These are phyloP conservation scores for Paramormyrops hopkinsi DNA, from an alignment of 2,797 vertebrate species.

Conservation along the genomic window DNA sequence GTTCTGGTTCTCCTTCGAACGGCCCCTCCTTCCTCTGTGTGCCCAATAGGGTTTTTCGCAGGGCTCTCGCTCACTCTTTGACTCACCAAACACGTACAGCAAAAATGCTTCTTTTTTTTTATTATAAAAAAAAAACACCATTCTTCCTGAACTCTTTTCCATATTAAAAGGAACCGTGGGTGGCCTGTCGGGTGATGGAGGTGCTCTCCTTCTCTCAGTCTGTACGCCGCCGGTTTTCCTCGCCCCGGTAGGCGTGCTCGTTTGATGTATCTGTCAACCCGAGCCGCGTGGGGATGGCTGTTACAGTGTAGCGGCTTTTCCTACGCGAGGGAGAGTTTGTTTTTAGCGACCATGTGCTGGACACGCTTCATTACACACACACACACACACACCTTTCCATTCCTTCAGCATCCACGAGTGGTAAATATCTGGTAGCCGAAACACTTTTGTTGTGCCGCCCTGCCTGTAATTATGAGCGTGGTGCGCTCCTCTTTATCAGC, in stretches of 20 bases:
- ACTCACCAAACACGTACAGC: neutral
- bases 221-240: neutral
- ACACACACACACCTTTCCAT: no score
- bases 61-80: neutral
- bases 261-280: conserved; percentile 13
- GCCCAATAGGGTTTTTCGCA: conserved; percentile 3
- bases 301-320: neutral
- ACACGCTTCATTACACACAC: neutral
- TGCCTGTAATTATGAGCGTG: conserved; percentile 28
- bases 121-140: neutral
- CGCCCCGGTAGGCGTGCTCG: conserved; percentile 9
- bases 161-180: conserved; percentile 5
- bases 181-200: conserved; percentile 8
- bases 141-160: conserved; percentile 17
- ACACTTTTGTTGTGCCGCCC: conserved; percentile 2
- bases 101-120: neutral
- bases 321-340: neutral
- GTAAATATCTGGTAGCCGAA: neutral
- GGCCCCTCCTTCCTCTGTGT: neutral
- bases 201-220: neutral
- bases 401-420: neutral
- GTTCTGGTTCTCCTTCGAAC: conserved; percentile 27
- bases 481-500: neutral
- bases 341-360: neutral
- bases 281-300: neutral